These are phyloP conservation scores for Nansenia antarctica DNA, from an alignment of 2,113 vertebrate species.

Conservation along the genomic window DNA sequence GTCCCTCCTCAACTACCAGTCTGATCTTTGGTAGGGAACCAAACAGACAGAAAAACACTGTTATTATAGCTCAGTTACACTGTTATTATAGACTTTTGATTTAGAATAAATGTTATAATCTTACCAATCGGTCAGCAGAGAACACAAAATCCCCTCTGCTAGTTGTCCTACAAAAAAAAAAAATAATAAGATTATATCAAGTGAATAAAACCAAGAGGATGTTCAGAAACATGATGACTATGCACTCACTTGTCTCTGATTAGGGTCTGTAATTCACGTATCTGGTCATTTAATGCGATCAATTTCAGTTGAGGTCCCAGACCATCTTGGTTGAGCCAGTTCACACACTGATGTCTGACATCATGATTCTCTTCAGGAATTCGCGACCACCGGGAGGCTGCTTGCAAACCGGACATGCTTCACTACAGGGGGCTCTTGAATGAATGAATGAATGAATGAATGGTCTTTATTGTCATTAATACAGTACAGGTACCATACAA, in stretches of 20 bases:
- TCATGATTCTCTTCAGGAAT: slow-evolving; percentile 37
- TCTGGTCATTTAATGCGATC: slow-evolving; percentile 91
- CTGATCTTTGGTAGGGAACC: slow-evolving; percentile 81
- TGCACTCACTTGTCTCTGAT: slow-evolving; percentile 88
- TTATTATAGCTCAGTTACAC: neutral
- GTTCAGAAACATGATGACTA: neutral
- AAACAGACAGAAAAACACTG: neutral
- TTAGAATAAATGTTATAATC: slow-evolving; percentile 61
- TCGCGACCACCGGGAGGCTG: slow-evolving; percentile 46
- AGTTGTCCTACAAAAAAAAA: slow-evolving; percentile 81
- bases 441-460: too few species aligned
- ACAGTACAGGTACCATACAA: too few species aligned
- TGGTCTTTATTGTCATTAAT: too few species aligned
- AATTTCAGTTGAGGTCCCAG: slow-evolving; percentile 84
- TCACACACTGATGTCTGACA: slow-evolving; percentile 32
- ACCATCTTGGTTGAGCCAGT: slow-evolving; percentile 25
- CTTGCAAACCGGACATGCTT: slow-evolving; percentile 80
- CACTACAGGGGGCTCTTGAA: slow-evolving; percentile 61
- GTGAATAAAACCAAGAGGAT: too few species aligned
- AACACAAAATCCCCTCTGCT: slow-evolving; percentile 98
- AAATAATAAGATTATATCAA: too few species aligned
- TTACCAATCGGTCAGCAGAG: slow-evolving; percentile 94
- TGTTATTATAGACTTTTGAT: neutral
- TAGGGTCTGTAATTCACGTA: slow-evolving; percentile 91
- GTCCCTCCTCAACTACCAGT: slow-evolving; percentile 96